Evolutionary conservation across 1,140 invertebrate genomes (phyloP).

Genomic region (Lordiphosa stackelbergi): DNA sequence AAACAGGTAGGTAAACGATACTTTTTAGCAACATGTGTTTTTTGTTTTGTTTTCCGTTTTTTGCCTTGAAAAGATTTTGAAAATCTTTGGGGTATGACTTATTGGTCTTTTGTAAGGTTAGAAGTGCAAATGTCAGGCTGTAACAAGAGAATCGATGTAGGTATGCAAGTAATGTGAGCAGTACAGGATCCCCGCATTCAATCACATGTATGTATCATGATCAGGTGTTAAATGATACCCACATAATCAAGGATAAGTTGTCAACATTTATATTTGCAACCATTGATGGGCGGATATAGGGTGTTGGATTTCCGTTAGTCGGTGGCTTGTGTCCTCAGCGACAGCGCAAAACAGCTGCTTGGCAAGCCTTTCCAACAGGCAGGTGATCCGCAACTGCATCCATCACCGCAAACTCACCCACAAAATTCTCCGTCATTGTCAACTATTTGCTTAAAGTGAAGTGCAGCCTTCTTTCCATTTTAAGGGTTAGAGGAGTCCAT

Average conservation of each 20-base stretch:
- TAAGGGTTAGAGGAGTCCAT: conserved; percentile 28
- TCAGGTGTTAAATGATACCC: conserved; percentile 55
- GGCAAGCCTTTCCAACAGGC: conserved; percentile 28
- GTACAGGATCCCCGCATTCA: conserved; percentile 41
- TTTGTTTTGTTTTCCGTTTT: conserved; percentile 2
- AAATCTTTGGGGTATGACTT: conserved; percentile 42
- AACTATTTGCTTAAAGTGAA: conserved; percentile 48
- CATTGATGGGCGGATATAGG: conserved; percentile 53
- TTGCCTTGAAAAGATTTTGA: conserved; percentile 30
- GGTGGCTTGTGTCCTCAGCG: conserved; percentile 37
- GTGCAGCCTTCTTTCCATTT: conserved; percentile 49
- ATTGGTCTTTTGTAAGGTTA: conserved; percentile 57
- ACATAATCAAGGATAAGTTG: conserved; percentile 25
- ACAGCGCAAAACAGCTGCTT: conserved; percentile 43
- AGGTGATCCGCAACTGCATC: conserved; percentile 42
- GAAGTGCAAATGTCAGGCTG: conserved; percentile 66
- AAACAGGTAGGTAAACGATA: conserved; percentile 71
- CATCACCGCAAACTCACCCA: no score
- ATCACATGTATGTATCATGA: conserved; percentile 58
- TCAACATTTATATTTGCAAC: conserved; percentile 31
- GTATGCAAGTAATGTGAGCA: conserved; percentile 56
- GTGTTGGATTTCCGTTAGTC: conserved; percentile 36
- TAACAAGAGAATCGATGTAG: conserved; percentile 1
- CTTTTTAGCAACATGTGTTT: conserved; percentile 59
- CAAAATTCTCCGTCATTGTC: conserved; percentile 10